These are phyloP conservation scores for Cephus cinctus DNA, from an alignment of 1,140 invertebrate genomes.

Conservation along the genomic window DNA sequence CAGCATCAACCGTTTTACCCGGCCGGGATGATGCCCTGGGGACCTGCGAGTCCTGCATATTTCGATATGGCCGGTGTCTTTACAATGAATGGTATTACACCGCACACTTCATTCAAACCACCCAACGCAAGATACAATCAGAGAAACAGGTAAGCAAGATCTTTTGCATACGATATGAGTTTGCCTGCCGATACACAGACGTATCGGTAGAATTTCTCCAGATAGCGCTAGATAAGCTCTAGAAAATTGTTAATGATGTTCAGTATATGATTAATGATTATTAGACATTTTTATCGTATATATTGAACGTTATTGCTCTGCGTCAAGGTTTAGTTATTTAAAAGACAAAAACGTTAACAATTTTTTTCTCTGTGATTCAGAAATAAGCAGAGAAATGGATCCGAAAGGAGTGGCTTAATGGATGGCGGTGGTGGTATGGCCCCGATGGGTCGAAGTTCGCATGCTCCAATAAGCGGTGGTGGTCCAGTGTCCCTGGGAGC, in stretches of 20 bases:
- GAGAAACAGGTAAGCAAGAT: constrained; percentile 40
- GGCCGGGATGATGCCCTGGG: constrained; percentile 62
- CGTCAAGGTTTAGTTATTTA: no score
- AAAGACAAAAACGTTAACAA: background rate
- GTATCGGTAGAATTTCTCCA: no score
- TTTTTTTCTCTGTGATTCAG: constrained; percentile 18
- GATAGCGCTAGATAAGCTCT: no score
- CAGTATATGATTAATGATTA: no score
- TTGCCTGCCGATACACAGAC: background rate
- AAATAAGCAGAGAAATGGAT: constrained; percentile 49
- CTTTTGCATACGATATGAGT: background rate
- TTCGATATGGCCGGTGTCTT: constrained; percentile 73
- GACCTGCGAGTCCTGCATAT: constrained; percentile 60
- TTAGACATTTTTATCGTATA: no score
- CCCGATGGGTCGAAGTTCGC: constrained; percentile 40
- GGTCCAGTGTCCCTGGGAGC: constrained; percentile 21
- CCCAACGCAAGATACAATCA: constrained; percentile 52
- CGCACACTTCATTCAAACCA: constrained; percentile 64
- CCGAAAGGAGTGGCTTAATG: constrained; percentile 36
- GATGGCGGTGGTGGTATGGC: constrained; percentile 35
- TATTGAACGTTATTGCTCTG: no score
- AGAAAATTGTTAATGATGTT: no score
- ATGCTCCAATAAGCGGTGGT: constrained; percentile 29
- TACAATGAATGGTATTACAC: constrained; percentile 72
- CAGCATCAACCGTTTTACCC: constrained; percentile 62